A percentile compares a stretch with the other conserved stretches of the same genome.
Evolutionary conservation across 2,797 vertebrate genomes (phyloP).

Genomic region (Chiroxiphia lanceolata): DNA sequence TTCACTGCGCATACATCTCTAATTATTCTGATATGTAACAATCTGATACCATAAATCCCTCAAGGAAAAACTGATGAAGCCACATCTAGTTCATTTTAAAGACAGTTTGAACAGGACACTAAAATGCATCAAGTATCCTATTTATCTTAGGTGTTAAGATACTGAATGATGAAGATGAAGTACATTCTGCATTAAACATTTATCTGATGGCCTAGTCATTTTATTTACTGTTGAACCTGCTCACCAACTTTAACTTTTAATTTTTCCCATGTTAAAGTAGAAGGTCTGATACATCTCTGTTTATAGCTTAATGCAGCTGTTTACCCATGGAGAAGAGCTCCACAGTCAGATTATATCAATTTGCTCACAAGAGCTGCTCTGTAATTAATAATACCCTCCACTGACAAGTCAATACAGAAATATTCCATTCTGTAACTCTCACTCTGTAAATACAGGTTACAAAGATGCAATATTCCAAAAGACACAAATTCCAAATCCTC

Average conservation of each 20-base stretch:
- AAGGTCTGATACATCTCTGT: neutral
- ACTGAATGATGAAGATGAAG: neutral
- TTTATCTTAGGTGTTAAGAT: neutral
- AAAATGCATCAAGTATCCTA: neutral
- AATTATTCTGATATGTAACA: neutral
- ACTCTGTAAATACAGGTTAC: neutral
- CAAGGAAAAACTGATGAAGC: neutral
- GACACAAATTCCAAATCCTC: neutral
- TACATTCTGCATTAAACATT: neutral
- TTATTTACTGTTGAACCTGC: neutral
- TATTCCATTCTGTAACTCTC: neutral
- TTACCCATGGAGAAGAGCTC: neutral
- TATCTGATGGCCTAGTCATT: neutral
- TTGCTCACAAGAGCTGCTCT: neutral
- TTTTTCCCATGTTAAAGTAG: neutral
- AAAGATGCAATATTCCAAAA: neutral
- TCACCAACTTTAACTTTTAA: neutral
- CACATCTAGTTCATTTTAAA: neutral
- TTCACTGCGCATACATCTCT: neutral
- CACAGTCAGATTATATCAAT: neutral
- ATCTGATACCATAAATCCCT: neutral
- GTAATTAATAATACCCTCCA: neutral
- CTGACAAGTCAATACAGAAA: neutral
- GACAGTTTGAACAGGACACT: neutral
- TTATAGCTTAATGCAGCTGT: neutral